These are phyloP conservation scores for Alviniconcha marisindica DNA, from an alignment of 1,140 invertebrate species.

Conservation along the genomic window DNA sequence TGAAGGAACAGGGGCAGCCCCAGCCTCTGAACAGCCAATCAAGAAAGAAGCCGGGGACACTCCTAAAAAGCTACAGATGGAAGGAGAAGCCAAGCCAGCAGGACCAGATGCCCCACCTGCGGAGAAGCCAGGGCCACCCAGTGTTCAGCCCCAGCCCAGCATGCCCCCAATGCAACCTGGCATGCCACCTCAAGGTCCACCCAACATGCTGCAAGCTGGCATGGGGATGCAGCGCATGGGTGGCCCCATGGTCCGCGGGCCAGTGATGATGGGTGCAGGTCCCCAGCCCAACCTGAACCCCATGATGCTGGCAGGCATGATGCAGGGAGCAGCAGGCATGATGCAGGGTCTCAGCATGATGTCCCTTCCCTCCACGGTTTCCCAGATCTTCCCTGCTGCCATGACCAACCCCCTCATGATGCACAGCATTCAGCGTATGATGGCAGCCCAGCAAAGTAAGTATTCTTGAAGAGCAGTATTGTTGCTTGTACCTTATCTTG, in stretches of 20 bases:
- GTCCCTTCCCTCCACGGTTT: neutral
- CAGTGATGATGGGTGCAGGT: neutral
- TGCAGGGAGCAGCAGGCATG: slow-evolving; percentile 38
- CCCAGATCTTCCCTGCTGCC: slow-evolving; percentile 29
- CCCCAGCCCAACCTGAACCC: slow-evolving; percentile 14
- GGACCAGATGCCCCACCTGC: no score
- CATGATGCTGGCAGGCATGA: slow-evolving; percentile 22
- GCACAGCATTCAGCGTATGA: slow-evolving; percentile 34
- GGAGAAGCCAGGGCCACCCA: no score
- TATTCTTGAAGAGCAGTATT: no score
- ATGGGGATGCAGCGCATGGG: slow-evolving; percentile 26
- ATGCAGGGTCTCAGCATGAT: slow-evolving; percentile 40
- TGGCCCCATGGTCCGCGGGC: neutral
- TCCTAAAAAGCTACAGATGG: no score
- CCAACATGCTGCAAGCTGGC: neutral
- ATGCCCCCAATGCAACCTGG: slow-evolving; percentile 10
- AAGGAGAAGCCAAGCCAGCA: no score
- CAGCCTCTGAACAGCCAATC: neutral
- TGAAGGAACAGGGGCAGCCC: neutral
- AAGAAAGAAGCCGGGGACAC: neutral
- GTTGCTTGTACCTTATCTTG: no score
- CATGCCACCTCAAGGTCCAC: neutral
- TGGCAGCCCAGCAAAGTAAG: slow-evolving; percentile 22
- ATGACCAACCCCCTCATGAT: slow-evolving; percentile 22
- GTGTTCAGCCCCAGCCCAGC: no score